Percentiles rank a stretch among this genome's conserved stretches.
These are phyloP conservation scores for Hydraecia micacea DNA, from an alignment of 2,888 invertebrate species.

Conservation along the genomic window DNA sequence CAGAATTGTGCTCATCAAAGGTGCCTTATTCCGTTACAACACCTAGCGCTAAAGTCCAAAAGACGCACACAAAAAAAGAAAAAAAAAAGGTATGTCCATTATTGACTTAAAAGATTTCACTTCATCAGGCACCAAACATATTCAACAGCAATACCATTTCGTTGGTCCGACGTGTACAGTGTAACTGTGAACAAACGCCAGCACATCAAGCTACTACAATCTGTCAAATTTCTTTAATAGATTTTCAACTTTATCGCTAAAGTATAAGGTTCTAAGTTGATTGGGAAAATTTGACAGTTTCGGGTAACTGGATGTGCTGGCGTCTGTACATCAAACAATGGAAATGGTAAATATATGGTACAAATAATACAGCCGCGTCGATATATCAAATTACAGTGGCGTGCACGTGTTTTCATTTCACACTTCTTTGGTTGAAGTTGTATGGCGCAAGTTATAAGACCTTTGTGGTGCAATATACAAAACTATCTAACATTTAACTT, in stretches of 20 bases:
- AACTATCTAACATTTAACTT: neutral
- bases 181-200: too few relatives aligned
- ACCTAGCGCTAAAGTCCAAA: neutral
- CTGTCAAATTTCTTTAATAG: too few relatives aligned
- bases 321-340: constrained; percentile 55
- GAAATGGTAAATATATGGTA: constrained; percentile 58
- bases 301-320: too few relatives aligned
- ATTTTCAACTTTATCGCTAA: too few relatives aligned
- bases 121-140: constrained; percentile 2
- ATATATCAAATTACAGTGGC: constrained; percentile 65
- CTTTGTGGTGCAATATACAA: neutral
- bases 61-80: neutral
- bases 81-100: neutral
- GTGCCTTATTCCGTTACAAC: neutral
- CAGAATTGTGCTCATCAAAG: neutral
- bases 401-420: constrained; percentile 57
- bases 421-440: constrained; percentile 53
- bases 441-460: constrained; percentile 30
- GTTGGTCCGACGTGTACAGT: constrained; percentile 31
- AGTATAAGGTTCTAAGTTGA: too few relatives aligned
- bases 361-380: constrained; percentile 52
- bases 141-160: constrained; percentile 38
- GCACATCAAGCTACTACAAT: too few relatives aligned
- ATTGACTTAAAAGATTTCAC: constrained; percentile 26
- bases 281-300: too few relatives aligned